These are phyloP conservation scores for Amia ocellicauda DNA, from an alignment of 2,113 vertebrate species.

Conservation along the genomic window DNA sequence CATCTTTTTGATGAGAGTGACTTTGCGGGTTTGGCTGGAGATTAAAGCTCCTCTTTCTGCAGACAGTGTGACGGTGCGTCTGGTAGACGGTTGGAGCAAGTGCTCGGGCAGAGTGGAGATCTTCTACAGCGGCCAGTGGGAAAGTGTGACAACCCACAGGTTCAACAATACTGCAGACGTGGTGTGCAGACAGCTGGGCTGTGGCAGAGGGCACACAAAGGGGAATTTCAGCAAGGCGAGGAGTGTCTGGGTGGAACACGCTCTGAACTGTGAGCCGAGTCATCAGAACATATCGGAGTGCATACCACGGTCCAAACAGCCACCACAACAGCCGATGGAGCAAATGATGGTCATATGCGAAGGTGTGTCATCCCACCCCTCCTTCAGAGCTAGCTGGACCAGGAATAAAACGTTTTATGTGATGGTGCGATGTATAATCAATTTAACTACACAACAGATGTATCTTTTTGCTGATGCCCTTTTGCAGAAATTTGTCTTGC, in stretches of 20 bases:
- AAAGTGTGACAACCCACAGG: fast-evolving
- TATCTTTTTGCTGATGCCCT: too few species aligned
- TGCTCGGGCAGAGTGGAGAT: constrained; percentile 54
- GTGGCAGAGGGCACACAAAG: background rate
- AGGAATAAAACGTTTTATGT: too few species aligned
- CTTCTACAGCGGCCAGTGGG: constrained; percentile 12
- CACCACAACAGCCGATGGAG: fast-evolving
- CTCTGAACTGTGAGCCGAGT: fast-evolving
- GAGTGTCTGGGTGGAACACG: fast-evolving
- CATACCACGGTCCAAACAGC: background rate
- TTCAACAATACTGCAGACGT: fast-evolving
- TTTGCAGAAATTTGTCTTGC: too few species aligned
- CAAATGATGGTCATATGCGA: constrained; percentile 35
- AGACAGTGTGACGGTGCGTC: constrained; percentile 17
- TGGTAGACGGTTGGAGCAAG: constrained; percentile 33
- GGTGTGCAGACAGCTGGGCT: constrained; percentile 31
- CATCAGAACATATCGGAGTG: too few species aligned
- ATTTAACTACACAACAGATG: too few species aligned
- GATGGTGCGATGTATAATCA: too few species aligned
- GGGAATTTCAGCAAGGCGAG: background rate
- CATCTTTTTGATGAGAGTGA: too few species aligned
- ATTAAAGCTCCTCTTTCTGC: too few species aligned
- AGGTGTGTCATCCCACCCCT: constrained; percentile 30
- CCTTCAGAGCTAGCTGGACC: too few species aligned
- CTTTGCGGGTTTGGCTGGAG: too few species aligned